A percentile compares a stretch with the other conserved stretches of the same genome.
Conservation (phyloP, 2,113 vertebrate species). For the Melanerpes aurifrons region DNA sequence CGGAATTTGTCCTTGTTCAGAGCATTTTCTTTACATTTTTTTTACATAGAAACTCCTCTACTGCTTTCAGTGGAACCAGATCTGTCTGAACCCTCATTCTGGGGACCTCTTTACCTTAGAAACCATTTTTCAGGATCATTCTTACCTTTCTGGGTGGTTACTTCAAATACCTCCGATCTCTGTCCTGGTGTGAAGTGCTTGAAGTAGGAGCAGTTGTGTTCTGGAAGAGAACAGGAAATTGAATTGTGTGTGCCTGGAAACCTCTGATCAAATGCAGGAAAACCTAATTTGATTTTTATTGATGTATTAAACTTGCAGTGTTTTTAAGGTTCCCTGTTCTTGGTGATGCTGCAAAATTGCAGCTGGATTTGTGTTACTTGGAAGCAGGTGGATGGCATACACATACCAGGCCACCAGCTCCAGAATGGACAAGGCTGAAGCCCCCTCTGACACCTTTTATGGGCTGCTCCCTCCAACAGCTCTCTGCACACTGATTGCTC, state of each 20-base stretch:
- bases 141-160: slow-evolving; percentile 94
- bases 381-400: background rate
- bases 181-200: slow-evolving; percentile 91
- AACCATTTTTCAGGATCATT: background rate
- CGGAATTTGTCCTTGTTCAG: background rate
- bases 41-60: background rate
- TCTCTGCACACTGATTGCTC: background rate
- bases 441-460: background rate
- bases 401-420: background rate
- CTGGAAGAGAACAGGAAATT: slow-evolving; percentile 69
- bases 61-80: background rate
- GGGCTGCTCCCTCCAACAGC: background rate
- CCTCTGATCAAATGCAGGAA: background rate
- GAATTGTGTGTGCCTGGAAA: background rate
- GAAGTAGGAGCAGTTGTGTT: slow-evolving; percentile 94
- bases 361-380: background rate
- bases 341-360: background rate
- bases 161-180: slow-evolving; percentile 88
- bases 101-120: background rate
- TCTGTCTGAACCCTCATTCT: background rate
- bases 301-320: background rate
- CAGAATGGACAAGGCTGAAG: background rate
- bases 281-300: background rate
- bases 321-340: background rate
- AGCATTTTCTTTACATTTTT: background rate